Evolutionary conservation across 1,140 invertebrate species (phyloP).

Genomic region (Arctopsyche grandis): DNA sequence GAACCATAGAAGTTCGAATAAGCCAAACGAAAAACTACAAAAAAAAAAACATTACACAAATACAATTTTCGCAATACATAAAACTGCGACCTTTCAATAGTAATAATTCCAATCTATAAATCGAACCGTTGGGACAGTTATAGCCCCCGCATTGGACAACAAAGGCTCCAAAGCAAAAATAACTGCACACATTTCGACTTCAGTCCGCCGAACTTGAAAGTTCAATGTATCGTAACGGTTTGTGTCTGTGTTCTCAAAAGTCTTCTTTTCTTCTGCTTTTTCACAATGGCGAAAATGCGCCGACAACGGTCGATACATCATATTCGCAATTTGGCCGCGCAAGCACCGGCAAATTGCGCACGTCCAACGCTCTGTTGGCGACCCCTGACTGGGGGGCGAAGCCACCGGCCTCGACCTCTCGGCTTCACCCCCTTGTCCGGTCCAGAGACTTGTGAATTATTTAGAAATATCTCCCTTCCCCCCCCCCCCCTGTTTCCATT

Average conservation of each 20-base stretch:
- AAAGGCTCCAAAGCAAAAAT: too few species aligned
- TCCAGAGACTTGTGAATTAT: background rate
- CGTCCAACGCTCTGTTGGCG: background rate
- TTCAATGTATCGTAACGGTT: slow-evolving; percentile 18
- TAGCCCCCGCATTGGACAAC: too few species aligned
- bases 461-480: background rate
- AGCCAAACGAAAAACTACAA: too few species aligned
- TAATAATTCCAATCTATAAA: too few species aligned
- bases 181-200: background rate
- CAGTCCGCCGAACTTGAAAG: background rate
- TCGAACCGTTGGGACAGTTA: too few species aligned
- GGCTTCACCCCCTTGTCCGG: background rate
- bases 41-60: too few species aligned
- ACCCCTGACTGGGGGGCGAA: background rate
- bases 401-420: background rate
- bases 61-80: too few species aligned
- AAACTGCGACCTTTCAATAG: too few species aligned
- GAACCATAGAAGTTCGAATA: too few species aligned
- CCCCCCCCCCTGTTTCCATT: background rate
- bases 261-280: too few species aligned
- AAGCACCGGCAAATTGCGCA: slow-evolving; percentile 1
- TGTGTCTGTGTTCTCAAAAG: background rate
- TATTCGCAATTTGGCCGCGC: background rate
- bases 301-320: background rate
- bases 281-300: background rate